Conservation (phyloP, 2,888 invertebrate genomes). For the Theristus sp. region DNA sequence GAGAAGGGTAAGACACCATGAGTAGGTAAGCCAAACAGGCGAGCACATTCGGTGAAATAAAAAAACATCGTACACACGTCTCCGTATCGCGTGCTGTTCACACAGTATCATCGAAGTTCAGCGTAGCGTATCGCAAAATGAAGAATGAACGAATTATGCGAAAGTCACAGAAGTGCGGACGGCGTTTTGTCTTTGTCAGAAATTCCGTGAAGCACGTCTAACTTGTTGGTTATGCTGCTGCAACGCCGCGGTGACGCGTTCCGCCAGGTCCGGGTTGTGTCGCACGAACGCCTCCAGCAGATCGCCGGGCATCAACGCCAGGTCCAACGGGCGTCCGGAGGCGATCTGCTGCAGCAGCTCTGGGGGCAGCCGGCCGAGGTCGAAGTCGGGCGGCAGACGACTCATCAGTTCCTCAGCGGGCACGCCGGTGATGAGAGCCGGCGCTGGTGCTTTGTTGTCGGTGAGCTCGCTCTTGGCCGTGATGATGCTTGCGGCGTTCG, state of each 20-base stretch:
- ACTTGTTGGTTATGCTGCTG: background rate
- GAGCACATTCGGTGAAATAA: background rate
- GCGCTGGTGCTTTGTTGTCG: background rate
- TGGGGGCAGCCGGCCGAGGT: background rate
- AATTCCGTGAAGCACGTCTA: no score
- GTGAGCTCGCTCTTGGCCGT: no score
- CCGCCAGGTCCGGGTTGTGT: background rate
- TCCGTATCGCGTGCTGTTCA: no score
- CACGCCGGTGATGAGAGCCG: background rate
- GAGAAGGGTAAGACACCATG: background rate
- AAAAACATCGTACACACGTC: no score
- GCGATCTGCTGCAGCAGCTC: constrained; percentile 1
- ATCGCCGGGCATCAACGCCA: background rate
- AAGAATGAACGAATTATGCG: no score
- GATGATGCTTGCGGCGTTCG: no score
- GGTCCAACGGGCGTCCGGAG: background rate
- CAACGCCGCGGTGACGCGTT: background rate
- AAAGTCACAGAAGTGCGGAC: no score
- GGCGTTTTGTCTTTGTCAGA: no score
- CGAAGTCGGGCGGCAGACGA: constrained; percentile 2
- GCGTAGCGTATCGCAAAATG: no score
- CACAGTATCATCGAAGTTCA: background rate
- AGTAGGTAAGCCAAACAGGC: background rate
- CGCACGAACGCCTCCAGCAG: background rate
- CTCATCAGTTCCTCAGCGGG: background rate